Percentiles rank a stretch among this genome's conserved stretches.
phyloP scores from a whole-genome alignment of 2,797 vertebrate species.

The Ptychobarbus kaznakovi region DNA sequence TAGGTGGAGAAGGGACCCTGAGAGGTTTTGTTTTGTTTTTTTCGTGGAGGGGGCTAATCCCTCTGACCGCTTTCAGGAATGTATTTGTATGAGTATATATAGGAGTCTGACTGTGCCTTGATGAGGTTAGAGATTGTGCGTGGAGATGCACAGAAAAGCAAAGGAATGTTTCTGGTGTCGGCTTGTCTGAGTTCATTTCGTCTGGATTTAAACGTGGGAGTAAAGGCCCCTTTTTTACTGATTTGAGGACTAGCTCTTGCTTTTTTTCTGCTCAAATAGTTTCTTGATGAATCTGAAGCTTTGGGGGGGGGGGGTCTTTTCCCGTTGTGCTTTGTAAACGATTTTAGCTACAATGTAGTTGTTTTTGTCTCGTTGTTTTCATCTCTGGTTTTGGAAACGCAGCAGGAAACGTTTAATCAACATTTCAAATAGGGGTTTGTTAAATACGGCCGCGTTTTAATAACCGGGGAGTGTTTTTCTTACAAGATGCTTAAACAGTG shows the following conservation, averaged over 20 bases:
- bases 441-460: slow-evolving; percentile 71
- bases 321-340: slow-evolving; percentile 56
- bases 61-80: slow-evolving; percentile 67
- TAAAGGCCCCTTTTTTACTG: slow-evolving; percentile 64
- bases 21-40: slow-evolving; percentile 49
- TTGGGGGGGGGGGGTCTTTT: slow-evolving; percentile 43
- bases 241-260: slow-evolving; percentile 64
- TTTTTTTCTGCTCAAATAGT: slow-evolving; percentile 63
- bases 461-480: slow-evolving; percentile 69
- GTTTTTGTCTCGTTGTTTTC: slow-evolving; percentile 48
- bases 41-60: slow-evolving; percentile 48
- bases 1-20: slow-evolving; percentile 25
- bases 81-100: slow-evolving; percentile 57
- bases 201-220: slow-evolving; percentile 63
- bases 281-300: slow-evolving; percentile 58
- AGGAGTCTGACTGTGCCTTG: slow-evolving; percentile 80
- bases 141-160: slow-evolving; percentile 64
- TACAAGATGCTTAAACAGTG: slow-evolving; percentile 66
- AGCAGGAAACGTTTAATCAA: slow-evolving; percentile 37
- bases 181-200: slow-evolving; percentile 73
- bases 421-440: slow-evolving; percentile 63
- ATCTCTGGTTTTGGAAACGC: slow-evolving; percentile 74
- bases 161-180: slow-evolving; percentile 76
- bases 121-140: slow-evolving; percentile 64
- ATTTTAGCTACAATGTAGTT: slow-evolving; percentile 60